These are phyloP conservation scores for Meandrusa payeni DNA, from an alignment of 2,888 invertebrate genomes.

Conservation along the genomic window DNA sequence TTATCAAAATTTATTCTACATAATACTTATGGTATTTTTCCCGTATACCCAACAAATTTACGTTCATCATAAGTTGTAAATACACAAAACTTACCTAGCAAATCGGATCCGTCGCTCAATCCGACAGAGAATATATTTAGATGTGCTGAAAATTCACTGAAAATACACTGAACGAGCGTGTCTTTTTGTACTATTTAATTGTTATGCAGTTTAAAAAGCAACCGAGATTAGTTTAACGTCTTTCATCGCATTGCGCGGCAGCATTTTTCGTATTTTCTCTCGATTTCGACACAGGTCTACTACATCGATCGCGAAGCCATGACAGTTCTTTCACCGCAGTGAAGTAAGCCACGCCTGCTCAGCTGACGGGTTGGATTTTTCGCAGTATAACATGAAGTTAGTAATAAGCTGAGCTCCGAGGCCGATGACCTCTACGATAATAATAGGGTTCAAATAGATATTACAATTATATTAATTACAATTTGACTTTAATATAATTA, in stretches of 20 bases:
- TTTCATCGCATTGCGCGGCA: slow-evolving; percentile 54
- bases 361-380: slow-evolving; percentile 73
- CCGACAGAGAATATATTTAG: slow-evolving; percentile 74
- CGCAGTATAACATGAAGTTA: slow-evolving; percentile 50
- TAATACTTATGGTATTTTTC: slow-evolving; percentile 32
- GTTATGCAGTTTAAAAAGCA: slow-evolving; percentile 45
- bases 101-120: slow-evolving; percentile 59
- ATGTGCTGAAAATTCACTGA: slow-evolving; percentile 67
- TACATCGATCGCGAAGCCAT: slow-evolving; percentile 77
- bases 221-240: slow-evolving; percentile 36
- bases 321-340: slow-evolving; percentile 68
- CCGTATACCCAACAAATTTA: slow-evolving; percentile 33
- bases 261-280: slow-evolving; percentile 69
- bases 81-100: slow-evolving; percentile 65
- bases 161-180: slow-evolving; percentile 59
- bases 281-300: slow-evolving; percentile 59
- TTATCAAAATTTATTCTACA: slow-evolving; percentile 37
- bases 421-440: slow-evolving; percentile 54
- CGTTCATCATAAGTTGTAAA: slow-evolving; percentile 37
- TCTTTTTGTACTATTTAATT: slow-evolving; percentile 49
- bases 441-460: slow-evolving; percentile 27
- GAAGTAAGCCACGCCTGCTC: slow-evolving; percentile 65
- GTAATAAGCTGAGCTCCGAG: slow-evolving; percentile 35
- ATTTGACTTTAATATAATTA: too few relatives aligned
- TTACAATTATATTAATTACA: slow-evolving; percentile 9